phyloP scores from a whole-genome alignment of 1,140 invertebrate genomes.

The Daktulosphaira vitifoliae region DNA sequence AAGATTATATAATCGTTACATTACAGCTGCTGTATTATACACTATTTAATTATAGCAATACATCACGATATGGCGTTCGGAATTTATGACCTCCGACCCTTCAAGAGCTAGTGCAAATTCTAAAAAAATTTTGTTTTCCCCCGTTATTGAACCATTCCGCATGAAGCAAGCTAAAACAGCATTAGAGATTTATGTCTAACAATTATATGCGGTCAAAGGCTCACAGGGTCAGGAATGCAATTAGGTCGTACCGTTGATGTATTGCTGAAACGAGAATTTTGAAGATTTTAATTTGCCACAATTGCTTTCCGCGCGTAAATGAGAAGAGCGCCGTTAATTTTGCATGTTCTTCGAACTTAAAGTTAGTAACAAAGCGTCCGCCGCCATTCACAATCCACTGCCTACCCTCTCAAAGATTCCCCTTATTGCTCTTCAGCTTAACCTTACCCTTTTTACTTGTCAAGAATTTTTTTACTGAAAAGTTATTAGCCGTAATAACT shows the following conservation, averaged over 20 bases:
- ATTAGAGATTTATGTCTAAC: slow-evolving; percentile 19
- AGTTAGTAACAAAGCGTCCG: neutral
- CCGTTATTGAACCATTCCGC: neutral
- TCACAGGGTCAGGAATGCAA: slow-evolving; percentile 22
- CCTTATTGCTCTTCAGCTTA: neutral
- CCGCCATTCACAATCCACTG: neutral
- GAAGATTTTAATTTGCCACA: slow-evolving; percentile 32
- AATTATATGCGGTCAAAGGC: slow-evolving; percentile 29
- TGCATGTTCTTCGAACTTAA: slow-evolving; percentile 12
- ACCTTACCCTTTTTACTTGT: neutral
- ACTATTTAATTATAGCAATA: neutral
- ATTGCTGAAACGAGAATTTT: slow-evolving; percentile 20
- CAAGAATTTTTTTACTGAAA: neutral
- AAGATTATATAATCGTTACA: too few relatives aligned
- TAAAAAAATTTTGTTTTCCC: slow-evolving; percentile 3
- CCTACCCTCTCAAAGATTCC: neutral
- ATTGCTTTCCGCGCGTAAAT: neutral
- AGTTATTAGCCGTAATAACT: slow-evolving; percentile 31
- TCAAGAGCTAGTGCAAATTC: neutral
- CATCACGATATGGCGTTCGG: neutral
- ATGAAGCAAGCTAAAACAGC: neutral
- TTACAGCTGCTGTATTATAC: too few relatives aligned
- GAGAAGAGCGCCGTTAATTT: slow-evolving; percentile 23
- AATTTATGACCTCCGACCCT: slow-evolving; percentile 24
- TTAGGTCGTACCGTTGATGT: slow-evolving; percentile 28